These are phyloP conservation scores for Neoascia interrupta DNA, from an alignment of 2,888 invertebrate species.

Conservation along the genomic window DNA sequence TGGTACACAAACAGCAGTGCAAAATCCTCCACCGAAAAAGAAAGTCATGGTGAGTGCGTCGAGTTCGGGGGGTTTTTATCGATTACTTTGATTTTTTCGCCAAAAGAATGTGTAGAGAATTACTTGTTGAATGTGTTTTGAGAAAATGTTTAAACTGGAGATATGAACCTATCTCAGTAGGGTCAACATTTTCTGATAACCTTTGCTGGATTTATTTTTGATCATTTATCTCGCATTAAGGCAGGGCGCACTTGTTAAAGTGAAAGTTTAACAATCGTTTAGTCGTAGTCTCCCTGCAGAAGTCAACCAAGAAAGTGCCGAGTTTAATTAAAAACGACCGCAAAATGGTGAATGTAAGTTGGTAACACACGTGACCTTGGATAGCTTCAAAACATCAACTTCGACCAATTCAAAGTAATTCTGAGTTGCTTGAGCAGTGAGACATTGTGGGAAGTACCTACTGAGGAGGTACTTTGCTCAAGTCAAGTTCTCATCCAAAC, in stretches of 20 bases:
- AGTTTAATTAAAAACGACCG: too few species aligned
- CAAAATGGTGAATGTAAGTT: constrained; percentile 22
- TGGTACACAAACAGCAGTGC: constrained; percentile 7
- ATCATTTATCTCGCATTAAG: too few species aligned
- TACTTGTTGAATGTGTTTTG: constrained; percentile 38
- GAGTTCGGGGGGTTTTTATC: constrained; percentile 17
- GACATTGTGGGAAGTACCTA: too few species aligned
- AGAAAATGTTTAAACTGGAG: neutral
- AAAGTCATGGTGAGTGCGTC: constrained; percentile 64
- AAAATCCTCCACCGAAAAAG: constrained; percentile 26
- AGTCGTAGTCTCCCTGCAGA: neutral
- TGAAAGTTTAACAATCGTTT: constrained; percentile 6
- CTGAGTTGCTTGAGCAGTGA: too few species aligned
- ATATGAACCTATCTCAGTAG: neutral
- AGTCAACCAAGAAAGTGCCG: neutral
- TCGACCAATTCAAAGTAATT: too few species aligned
- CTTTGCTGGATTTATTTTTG: constrained; percentile 11
- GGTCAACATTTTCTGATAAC: constrained; percentile 45
- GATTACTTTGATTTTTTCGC: constrained; percentile 38
- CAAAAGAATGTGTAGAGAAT: neutral
- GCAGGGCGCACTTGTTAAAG: constrained; percentile 1
- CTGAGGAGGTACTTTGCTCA: too few species aligned
- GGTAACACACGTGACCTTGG: too few species aligned
- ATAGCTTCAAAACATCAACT: too few species aligned
- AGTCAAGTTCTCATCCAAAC: too few species aligned